phyloP scores from a whole-genome alignment of 2,888 invertebrate genomes.

The Cinara cedri region DNA sequence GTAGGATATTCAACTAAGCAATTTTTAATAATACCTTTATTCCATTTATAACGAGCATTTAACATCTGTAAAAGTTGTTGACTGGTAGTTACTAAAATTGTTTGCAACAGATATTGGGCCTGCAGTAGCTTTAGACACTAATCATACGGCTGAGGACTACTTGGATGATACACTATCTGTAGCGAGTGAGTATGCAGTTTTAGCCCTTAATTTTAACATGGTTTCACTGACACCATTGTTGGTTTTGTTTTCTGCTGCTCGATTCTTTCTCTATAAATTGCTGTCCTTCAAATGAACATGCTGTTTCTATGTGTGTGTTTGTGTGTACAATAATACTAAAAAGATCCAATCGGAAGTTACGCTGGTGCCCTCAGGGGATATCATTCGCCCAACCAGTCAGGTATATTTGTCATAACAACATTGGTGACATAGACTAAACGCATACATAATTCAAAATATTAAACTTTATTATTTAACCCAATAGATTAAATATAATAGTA shows the following conservation, averaged over 20 bases:
- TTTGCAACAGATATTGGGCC: conserved; percentile 48
- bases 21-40: conserved; percentile 1
- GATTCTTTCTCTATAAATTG: conserved; percentile 50
- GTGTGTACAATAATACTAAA: conserved; percentile 34
- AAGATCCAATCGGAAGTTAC: conserved; percentile 70
- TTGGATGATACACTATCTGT: conserved; percentile 51
- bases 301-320: conserved; percentile 47
- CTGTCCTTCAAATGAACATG: conserved; percentile 48
- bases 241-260: conserved; percentile 57
- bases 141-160: conserved; percentile 35
- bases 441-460: conserved; percentile 24
- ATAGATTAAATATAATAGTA: not conserved
- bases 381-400: conserved; percentile 83
- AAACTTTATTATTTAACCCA: not conserved
- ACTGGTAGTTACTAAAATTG: conserved; percentile 47
- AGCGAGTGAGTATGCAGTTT: conserved; percentile 47
- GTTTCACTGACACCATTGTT: conserved; percentile 57
- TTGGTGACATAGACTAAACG: conserved; percentile 20
- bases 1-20: not conserved
- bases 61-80: conserved; percentile 18
- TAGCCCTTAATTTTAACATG: conserved; percentile 32
- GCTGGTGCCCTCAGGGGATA: conserved; percentile 89
- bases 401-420: conserved; percentile 69
- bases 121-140: conserved; percentile 44
- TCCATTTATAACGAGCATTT: conserved; percentile 21